These are phyloP conservation scores for Drosophila colorata DNA, from an alignment of 2,888 invertebrate genomes.

Conservation along the genomic window DNA sequence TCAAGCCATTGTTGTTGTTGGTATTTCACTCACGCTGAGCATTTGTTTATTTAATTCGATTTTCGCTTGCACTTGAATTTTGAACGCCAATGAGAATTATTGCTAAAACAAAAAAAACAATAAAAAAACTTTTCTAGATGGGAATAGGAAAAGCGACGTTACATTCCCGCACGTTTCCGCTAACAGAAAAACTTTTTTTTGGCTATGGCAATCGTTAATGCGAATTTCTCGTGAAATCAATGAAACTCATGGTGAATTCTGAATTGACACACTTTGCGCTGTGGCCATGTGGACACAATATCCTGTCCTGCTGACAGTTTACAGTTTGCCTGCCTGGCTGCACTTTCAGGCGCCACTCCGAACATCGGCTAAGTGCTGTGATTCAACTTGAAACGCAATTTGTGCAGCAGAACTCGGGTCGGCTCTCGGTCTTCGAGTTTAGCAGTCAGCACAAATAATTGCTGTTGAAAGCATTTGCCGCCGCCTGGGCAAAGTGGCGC, in stretches of 20 bases:
- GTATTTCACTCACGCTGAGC: conserved; percentile 84
- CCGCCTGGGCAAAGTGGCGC: conserved; percentile 42
- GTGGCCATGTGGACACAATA: conserved; percentile 71
- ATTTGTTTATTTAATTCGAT: conserved; percentile 86
- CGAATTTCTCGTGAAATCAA: conserved; percentile 42
- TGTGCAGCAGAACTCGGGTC: conserved; percentile 33
- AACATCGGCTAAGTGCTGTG: conserved; percentile 60
- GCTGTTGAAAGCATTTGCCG: conserved; percentile 79
- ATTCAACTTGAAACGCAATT: conserved; percentile 74
- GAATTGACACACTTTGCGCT: conserved; percentile 70
- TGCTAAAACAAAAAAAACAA: conserved; percentile 7
- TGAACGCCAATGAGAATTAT: conserved; percentile 49
- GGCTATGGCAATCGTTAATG: conserved; percentile 32
- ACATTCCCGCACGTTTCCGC: conserved; percentile 39
- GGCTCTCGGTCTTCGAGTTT: conserved; percentile 14
- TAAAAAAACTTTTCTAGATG: conserved; percentile 10
- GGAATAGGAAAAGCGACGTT: conserved; percentile 30
- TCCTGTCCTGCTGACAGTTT: conserved; percentile 61
- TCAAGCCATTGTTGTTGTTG: conserved; percentile 53
- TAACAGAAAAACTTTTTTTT: conserved; percentile 23
- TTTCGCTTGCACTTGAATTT: conserved; percentile 67
- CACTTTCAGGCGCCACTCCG: conserved; percentile 61
- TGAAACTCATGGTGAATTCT: conserved; percentile 28
- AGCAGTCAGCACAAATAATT: conserved; percentile 70
- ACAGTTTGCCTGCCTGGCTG: conserved; percentile 49